Evolutionary conservation across 2,888 invertebrate genomes (phyloP), one percentile per base, ranked within the genome.

Genomic region (Stenchaetothrips biformis): DNA sequence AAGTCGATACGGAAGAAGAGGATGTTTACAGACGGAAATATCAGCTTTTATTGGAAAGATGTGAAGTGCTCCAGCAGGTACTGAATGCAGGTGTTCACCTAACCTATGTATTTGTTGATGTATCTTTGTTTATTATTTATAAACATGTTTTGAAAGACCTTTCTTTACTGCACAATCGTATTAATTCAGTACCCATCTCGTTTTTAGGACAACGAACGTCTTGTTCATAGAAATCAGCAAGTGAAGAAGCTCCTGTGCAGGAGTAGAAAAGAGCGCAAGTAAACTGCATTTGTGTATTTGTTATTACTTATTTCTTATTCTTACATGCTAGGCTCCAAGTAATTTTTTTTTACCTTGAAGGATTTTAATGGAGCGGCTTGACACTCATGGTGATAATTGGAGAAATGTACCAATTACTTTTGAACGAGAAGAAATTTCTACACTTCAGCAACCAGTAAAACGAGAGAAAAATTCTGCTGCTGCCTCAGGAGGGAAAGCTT

Each of bases 11-110:
- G 49, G 88, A 89, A 81, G 92, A 92, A 85, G 91, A 91, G 83
- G 91, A 92, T 85, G 88, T 91, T 85, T 92, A 93, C 86, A 92
- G 92, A 85, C 90, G 91, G 86, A 93, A 93, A 88, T 93, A 92
- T 86, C 92, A 92, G 86, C 87, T 93, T 84, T 87, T 94, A 81
- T 86, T 92, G 83, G 92, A 93, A 86, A 90, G 92, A 89, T 93
- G 93, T 87, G 92, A 92, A 87, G 90, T 91, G 83, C 88, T 94
- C 83, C 93, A 93, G 85, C 92, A 88, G 87, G 89, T 88, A 81
- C 81, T 81, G 67, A 79, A 27, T 16, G 48, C 77, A 49, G 16
- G 27, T 16, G 3, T 47, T 48, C 3, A 37, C 62, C 21, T 80
- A n/a, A 48, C 62, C 48, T 79, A 21, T 84, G 82, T 82, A 16